Evolutionary conservation across 2,113 vertebrate genomes (phyloP), one percentile per base, ranked within the genome.

Genomic region (Pitta sordida): DNA sequence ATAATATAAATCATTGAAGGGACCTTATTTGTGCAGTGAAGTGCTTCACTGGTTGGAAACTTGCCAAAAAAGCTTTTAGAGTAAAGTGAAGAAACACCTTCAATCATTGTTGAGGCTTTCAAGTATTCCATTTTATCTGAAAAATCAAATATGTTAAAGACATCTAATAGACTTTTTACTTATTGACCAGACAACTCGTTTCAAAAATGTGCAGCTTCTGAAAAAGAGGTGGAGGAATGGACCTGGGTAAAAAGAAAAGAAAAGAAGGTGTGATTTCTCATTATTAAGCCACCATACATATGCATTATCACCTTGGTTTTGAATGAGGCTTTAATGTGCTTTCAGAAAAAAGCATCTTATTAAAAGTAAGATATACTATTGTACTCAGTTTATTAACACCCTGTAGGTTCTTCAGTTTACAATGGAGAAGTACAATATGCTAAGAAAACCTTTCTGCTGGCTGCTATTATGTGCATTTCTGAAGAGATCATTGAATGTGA

Each of bases 341-440:
- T 76, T 96, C 86, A 86, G 85, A 89, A 82, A 67, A 96, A 21
- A 43, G 11, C 27, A 67, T 59, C 91, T 83, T 93, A 92, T 84
- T 93, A 93, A 95, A 96, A 88, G 83, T 55, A 91, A 86, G 93
- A 87, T 67, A 67, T 81, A 70, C 59, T 37, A 79, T 94, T 93
- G 58, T 81, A 58, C 62, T 88, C 36, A 75, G 56, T 84, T 94
- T 93, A 95, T 96, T 97, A 97, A 62, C 84, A 93, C 52, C 29
- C 51, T 86, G 37, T 51, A 92, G 52, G 43, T 67, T 75, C 71
- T 91, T 88, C 59, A 85, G 48, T 78, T 91, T 88, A 59, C n/a
- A 67, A 46, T 8, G 20, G 37, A 39, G 58, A 64, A 60, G 62
- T 59, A 70, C 41, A 36, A 19, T 91, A 73, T 51, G 46, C 76